Base-by-base conservation (phyloP, 2,113 vertebrate species). In the Philantomba maxwellii region DNA sequence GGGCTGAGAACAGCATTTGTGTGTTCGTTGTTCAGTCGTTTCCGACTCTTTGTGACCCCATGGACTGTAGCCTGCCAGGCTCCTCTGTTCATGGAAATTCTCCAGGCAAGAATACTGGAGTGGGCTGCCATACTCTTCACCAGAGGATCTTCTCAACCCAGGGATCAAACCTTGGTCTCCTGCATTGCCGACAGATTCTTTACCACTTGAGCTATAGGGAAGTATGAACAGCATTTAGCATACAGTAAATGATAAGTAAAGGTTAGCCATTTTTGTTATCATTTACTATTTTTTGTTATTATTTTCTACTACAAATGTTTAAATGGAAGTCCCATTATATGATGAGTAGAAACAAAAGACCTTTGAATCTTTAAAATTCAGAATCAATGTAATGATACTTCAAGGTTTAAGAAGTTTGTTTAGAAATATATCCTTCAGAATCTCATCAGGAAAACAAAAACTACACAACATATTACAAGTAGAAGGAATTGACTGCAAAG, bases 31-130 rank as follows among this genome's bases (percentile, higher is more conserved):
- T 19, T 70, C 66, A 70, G 66, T 70, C 0, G 1, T 70, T 9
- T 36, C n/a, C 0, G 0, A 21, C 64, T 36, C n/a, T 70, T 36
- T 23, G n/a, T 0, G 0, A 70, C 19, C 19, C 4, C 64, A 36
- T 0, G 9, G 64, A 70, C 64, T 70, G 19, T 39, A 39, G 19
- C 66, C 66, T 0, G 1, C 64, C 64, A 70, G 64, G 64, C n/a
- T 70, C 5, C 19, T 12, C 36, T 70, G n/a, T 70, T n/a, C n/a
- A 6, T 39, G 19, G 19, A 70, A 9, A 39, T 70, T 36, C n/a
- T 70, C 64, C 66, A 70, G n/a, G 19, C 66, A 70, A 70, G 66
- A 70, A 70, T 70, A 39, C 66, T 70, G 10, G 66, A 70, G 19
- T 70, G n/a, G 66, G n/a, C 23, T 23, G 10, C 66, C 19, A 70